Evolutionary conservation across 2,888 invertebrate genomes (phyloP).

Genomic region (Drymonia ruficornis): DNA sequence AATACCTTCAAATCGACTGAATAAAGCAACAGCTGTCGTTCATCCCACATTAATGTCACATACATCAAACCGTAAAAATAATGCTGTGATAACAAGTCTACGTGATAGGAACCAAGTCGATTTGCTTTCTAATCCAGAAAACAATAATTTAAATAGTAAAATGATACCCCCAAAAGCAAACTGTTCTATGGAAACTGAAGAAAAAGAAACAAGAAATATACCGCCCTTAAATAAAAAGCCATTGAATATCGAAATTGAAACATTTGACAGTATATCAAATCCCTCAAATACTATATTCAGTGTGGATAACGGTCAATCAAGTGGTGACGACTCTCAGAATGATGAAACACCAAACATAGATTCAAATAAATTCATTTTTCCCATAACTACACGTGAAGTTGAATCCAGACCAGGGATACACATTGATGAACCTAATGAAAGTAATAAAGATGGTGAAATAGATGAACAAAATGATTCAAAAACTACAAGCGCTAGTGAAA

Average conservation of each 20-base stretch:
- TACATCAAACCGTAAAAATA: slow-evolving; percentile 6
- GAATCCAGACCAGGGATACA: too few relatives aligned
- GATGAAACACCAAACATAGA: background rate
- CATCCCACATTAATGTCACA: slow-evolving; percentile 11
- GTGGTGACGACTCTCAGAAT: background rate
- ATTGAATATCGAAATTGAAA: slow-evolving; percentile 20
- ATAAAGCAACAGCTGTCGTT: background rate
- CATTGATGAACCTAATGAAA: too few relatives aligned
- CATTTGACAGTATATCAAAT: slow-evolving; percentile 33
- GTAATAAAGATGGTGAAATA: too few relatives aligned
- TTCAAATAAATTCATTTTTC: too few relatives aligned
- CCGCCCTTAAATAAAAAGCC: background rate
- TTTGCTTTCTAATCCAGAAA: background rate
- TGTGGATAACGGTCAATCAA: background rate
- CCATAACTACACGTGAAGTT: too few relatives aligned
- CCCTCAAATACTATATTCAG: slow-evolving; percentile 22
- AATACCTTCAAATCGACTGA: slow-evolving; percentile 35
- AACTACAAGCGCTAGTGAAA: too few relatives aligned
- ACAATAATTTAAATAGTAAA: background rate
- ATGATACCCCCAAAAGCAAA: background rate
- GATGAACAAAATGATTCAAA: background rate
- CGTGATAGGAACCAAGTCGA: background rate
- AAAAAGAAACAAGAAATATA: slow-evolving; percentile 1
- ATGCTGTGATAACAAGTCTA: background rate
- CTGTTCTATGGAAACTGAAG: background rate